Evolutionary conservation across 2,113 vertebrate species (phyloP), one percentile per base, ranked within the genome.

Genomic region (Takifugu bimaculatus): DNA sequence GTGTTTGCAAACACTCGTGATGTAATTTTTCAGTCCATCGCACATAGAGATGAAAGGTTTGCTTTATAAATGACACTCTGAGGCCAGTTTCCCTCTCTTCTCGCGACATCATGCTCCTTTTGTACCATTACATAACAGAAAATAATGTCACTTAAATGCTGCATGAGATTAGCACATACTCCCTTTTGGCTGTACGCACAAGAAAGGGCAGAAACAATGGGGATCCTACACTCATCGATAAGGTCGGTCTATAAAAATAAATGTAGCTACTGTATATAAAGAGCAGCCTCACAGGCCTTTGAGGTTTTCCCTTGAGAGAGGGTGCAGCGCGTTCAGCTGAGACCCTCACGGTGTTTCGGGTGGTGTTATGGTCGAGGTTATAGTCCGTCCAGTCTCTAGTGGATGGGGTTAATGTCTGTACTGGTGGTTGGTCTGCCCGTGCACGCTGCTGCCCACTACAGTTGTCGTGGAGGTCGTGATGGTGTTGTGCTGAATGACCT

Each of bases 401-500:
- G 95, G 79, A 99, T 96, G 52, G 95, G 93, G 75, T 98, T 97
- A 91, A 97, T 94, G 89, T 99, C 95, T 92, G 95, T 96, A 93
- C 93, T n/a, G 92, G 88, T 96, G 95, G 88, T 94, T 96, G 86
- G 96, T 91, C 84, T 95, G 94, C 63, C 91, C 94, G 65, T 94
- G 94, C 66, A 93, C 91, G 61, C 90, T 91, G 87, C 92, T 93
- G 86, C 95, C 95, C 72, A 93, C 94, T 92, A 94, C 90, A 82
- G 94, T 89, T 0, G 95, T 93, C 29, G 95, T 97, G 83, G 97
- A 99, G 74, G 97, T 99, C 26, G 95, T 98, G 88, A 99, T 96
- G 91, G 95, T 98, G 90, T 98, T 98, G 92, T 99, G 96, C 89
- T 99, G 97, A 87, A 99, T 99, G 91, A 98, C 95, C 82, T 97